These are phyloP conservation scores for Ariolimax columbianus DNA, from an alignment of 2,888 invertebrate species.

Conservation along the genomic window DNA sequence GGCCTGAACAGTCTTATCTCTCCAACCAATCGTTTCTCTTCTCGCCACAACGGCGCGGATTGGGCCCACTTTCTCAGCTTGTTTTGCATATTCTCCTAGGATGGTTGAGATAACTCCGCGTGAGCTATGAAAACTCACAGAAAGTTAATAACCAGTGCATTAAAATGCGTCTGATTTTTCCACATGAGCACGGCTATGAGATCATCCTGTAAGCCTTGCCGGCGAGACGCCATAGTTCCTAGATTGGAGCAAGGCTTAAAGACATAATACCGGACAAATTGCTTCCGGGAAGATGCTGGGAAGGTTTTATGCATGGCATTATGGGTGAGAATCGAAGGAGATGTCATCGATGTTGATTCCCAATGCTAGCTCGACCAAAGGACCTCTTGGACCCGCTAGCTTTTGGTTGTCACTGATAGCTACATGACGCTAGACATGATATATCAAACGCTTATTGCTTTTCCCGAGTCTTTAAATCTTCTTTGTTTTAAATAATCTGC, in stretches of 20 bases:
- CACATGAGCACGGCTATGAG: constrained; percentile 58
- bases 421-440: constrained; percentile 27
- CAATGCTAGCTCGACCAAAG: background rate
- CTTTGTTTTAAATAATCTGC: background rate
- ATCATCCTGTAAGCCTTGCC: constrained; percentile 53
- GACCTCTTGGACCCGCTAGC: background rate
- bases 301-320: constrained; percentile 55
- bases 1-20: constrained; percentile 48
- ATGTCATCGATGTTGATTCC: constrained; percentile 41
- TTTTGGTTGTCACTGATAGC: constrained; percentile 35
- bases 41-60: constrained; percentile 50
- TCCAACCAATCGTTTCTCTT: constrained; percentile 45
- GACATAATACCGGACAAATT: constrained; percentile 66
- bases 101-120: constrained; percentile 55
- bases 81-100: constrained; percentile 51
- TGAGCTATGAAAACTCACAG: constrained; percentile 62
- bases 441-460: constrained; percentile 18
- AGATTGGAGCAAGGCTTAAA: constrained; percentile 55
- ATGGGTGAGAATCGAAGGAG: constrained; percentile 53
- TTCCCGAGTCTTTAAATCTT: background rate
- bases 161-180: constrained; percentile 65
- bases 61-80: constrained; percentile 41
- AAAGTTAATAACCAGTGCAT: constrained; percentile 69
- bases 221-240: constrained; percentile 52
- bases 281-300: constrained; percentile 60